These are phyloP conservation scores for Cremastobaeus sp. DNA, from an alignment of 2,888 invertebrate species.

Conservation along the genomic window DNA sequence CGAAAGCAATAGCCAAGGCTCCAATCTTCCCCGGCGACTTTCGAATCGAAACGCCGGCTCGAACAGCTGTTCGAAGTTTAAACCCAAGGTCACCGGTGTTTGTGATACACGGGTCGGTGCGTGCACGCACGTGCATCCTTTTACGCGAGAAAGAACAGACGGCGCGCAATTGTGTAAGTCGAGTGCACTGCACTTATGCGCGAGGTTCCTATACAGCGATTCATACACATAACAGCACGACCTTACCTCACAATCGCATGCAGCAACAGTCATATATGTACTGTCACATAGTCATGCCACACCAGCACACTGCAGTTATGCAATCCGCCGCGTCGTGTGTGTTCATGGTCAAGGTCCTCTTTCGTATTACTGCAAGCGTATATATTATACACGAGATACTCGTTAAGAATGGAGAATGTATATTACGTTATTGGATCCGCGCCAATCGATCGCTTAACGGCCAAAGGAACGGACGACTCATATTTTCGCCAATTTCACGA, in stretches of 20 bases:
- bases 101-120: slow-evolving; percentile 27
- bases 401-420: slow-evolving; percentile 12
- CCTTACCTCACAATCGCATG: slow-evolving; percentile 57
- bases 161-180: slow-evolving; percentile 36
- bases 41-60: slow-evolving; percentile 49
- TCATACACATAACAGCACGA: slow-evolving; percentile 42
- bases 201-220: slow-evolving; percentile 45
- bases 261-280: slow-evolving; percentile 50
- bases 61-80: slow-evolving; percentile 73
- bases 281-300: slow-evolving; percentile 56
- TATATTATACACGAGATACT: slow-evolving; percentile 29
- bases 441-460: slow-evolving; percentile 37
- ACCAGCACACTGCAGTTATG: slow-evolving; percentile 72
- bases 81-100: slow-evolving; percentile 70
- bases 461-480: slow-evolving; percentile 2
- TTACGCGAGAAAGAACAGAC: slow-evolving; percentile 18
- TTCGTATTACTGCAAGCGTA: slow-evolving; percentile 34
- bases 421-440: slow-evolving; percentile 19
- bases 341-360: slow-evolving; percentile 74
- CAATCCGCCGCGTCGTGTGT: slow-evolving; percentile 69
- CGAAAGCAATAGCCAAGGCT: slow-evolving; percentile 14
- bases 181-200: slow-evolving; percentile 55
- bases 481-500: slow-evolving; percentile 12
- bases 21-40: slow-evolving; percentile 18
- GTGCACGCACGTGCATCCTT: slow-evolving; percentile 37